These are phyloP conservation scores for Tetramorium alpestre DNA, from an alignment of 1,140 invertebrate genomes.

Conservation along the genomic window DNA sequence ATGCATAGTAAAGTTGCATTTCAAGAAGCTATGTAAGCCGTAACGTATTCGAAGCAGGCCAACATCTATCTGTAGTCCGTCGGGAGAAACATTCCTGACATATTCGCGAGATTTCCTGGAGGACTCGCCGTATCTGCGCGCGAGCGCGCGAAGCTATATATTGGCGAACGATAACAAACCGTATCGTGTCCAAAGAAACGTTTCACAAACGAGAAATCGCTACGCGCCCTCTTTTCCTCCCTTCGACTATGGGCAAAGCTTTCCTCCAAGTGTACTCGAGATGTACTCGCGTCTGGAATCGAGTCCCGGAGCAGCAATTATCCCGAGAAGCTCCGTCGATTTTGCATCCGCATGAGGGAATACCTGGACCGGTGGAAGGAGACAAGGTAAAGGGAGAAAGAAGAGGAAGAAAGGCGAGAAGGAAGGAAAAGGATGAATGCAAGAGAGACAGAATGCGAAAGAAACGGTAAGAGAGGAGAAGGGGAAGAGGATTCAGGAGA, in stretches of 20 bases:
- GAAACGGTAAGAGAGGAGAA: conserved; percentile 36
- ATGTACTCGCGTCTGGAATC: conserved; percentile 71
- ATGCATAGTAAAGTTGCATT: not conserved
- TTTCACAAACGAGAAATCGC: conserved; percentile 70
- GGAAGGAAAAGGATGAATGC: not conserved
- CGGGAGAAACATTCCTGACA: conserved; percentile 39
- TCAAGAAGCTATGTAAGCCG: not conserved
- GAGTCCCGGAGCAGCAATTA: conserved; percentile 77
- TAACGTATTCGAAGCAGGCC: not conserved
- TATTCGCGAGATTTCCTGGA: conserved; percentile 46
- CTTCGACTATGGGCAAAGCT: conserved; percentile 59
- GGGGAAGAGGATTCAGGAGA: conserved; percentile 74
- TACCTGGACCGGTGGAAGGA: conserved; percentile 54
- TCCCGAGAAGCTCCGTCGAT: conserved; percentile 74
- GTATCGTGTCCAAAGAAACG: conserved; percentile 59
- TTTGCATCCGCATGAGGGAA: conserved; percentile 76
- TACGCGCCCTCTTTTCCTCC: conserved; percentile 17
- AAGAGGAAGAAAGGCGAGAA: not conserved
- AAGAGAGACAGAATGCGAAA: conserved; percentile 12
- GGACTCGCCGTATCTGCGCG: conserved; percentile 26
- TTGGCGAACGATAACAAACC: conserved; percentile 69
- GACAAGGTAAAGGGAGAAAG: not conserved
- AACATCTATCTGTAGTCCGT: conserved; percentile 14
- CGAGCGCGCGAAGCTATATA: conserved; percentile 33
- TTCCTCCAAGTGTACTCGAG: conserved; percentile 68